phyloP scores from a whole-genome alignment of 2,113 vertebrate genomes.

The Ursus arctos region DNA sequence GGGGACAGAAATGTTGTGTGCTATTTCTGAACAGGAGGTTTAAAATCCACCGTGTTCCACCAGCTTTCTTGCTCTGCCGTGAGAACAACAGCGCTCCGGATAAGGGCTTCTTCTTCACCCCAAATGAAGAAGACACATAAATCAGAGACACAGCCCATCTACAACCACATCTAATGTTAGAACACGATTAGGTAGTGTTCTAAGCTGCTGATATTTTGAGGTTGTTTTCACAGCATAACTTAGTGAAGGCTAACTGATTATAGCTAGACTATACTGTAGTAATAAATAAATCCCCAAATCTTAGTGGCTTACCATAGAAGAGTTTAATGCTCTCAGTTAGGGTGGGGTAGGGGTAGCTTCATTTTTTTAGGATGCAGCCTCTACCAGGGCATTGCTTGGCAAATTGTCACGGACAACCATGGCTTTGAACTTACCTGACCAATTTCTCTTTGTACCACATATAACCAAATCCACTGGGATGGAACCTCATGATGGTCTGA shows the following conservation, averaged over 20 bases:
- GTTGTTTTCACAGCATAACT: conserved; percentile 5
- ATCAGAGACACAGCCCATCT: neutral
- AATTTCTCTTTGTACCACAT: neutral
- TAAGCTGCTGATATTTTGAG: neutral
- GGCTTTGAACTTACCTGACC: neutral
- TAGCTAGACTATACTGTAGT: neutral
- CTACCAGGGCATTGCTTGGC: neutral
- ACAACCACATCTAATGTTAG: neutral
- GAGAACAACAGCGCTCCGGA: neutral
- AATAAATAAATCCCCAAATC: neutral
- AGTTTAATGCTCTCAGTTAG: neutral
- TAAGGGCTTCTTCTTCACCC: neutral
- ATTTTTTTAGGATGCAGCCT: neutral
- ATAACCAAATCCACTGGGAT: neutral
- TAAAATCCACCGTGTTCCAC: neutral
- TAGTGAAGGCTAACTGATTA: neutral
- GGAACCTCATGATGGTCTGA: neutral
- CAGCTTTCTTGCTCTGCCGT: neutral
- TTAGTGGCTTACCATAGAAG: neutral
- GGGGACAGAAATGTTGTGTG: neutral
- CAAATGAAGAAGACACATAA: neutral
- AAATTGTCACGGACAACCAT: neutral
- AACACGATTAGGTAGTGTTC: neutral
- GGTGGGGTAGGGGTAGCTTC: neutral
- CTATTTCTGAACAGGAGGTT: neutral